phyloP scores from a whole-genome alignment of 2,797 vertebrate genomes.

The Semaprochilodus insignis region DNA sequence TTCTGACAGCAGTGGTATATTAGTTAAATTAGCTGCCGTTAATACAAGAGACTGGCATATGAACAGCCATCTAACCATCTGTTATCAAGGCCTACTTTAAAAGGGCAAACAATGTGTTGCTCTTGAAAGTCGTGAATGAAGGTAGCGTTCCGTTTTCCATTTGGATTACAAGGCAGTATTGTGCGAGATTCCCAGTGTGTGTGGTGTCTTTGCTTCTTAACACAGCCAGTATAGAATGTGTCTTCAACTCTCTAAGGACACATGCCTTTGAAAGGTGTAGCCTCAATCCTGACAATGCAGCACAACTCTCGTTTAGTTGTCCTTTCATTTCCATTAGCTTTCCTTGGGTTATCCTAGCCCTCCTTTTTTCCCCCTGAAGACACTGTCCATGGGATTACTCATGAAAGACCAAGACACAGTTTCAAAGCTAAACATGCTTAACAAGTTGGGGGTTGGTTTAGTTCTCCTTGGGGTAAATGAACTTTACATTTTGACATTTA shows the following conservation, averaged over 20 bases:
- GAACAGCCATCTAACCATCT: neutral
- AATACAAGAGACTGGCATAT: neutral
- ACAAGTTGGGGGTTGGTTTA: neutral
- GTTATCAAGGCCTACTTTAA: slow-evolving; percentile 11
- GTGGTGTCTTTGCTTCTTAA: slow-evolving; percentile 10
- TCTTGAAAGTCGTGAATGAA: slow-evolving; percentile 14
- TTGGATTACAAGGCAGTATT: neutral
- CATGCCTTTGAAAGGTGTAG: neutral
- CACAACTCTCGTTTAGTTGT: neutral
- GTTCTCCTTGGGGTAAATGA: slow-evolving; percentile 16
- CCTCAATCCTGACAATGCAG: neutral
- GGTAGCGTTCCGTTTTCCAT: neutral
- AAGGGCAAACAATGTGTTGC: slow-evolving; percentile 19
- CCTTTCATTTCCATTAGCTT: neutral
- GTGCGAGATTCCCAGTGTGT: slow-evolving; percentile 12
- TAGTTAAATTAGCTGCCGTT: neutral
- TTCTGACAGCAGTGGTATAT: neutral
- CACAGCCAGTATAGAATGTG: neutral
- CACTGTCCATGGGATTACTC: neutral
- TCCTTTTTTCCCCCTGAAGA: neutral
- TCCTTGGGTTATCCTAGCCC: neutral
- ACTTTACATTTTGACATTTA: slow-evolving; percentile 34
- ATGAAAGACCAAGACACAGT: neutral
- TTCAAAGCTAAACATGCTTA: neutral
- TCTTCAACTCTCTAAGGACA: slow-evolving; percentile 12